phyloP scores from a whole-genome alignment of 2,113 vertebrate species.

The Castor canadensis region DNA sequence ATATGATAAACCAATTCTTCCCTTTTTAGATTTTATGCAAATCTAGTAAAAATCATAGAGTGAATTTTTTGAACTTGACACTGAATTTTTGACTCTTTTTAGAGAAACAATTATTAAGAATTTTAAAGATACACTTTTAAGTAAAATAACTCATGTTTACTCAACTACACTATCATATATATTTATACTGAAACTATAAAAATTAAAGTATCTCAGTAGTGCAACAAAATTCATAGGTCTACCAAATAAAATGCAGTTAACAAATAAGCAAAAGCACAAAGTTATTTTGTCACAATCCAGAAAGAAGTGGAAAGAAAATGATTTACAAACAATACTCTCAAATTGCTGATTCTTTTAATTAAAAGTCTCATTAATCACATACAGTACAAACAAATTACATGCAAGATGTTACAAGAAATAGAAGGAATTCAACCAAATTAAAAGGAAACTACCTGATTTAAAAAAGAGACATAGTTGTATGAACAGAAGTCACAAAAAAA shows the following conservation, averaged over 20 bases:
- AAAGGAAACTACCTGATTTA: neutral
- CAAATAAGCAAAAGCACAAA: neutral
- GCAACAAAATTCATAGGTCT: neutral
- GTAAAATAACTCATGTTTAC: neutral
- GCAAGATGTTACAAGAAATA: neutral
- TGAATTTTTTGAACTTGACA: constrained; percentile 39
- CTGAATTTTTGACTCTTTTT: constrained; percentile 53
- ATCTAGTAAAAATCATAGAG: constrained; percentile 57
- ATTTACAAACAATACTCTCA: neutral
- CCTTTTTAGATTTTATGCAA: constrained; percentile 74
- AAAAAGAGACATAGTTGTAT: neutral
- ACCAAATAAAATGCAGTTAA: neutral
- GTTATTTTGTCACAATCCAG: neutral
- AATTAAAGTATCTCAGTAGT: neutral
- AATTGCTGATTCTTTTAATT: neutral
- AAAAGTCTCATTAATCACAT: neutral
- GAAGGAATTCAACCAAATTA: constrained; percentile 3
- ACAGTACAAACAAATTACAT: neutral
- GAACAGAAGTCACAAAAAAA: neutral
- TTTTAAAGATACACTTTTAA: neutral
- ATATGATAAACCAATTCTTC: constrained; percentile 65
- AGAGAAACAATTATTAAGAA: constrained; percentile 26
- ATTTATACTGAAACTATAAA: neutral
- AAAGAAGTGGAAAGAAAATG: neutral
- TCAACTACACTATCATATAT: neutral